Percentiles rank a stretch among this genome's conserved stretches.
phyloP scores from a whole-genome alignment of 2,797 vertebrate genomes.

The Bradypodion ventrale region DNA sequence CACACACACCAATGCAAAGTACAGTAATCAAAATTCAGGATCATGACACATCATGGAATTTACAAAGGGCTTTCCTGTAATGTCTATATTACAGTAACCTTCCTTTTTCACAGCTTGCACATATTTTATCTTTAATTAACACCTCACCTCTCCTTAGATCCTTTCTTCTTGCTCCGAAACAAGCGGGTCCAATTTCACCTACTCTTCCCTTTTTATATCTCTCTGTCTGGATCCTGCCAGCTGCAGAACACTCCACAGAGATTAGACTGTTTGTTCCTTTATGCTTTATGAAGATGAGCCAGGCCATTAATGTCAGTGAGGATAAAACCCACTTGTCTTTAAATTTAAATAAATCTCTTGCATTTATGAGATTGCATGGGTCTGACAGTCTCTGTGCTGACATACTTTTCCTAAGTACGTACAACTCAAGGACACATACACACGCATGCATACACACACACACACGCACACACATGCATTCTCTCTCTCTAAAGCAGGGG shows the following conservation, averaged over 20 bases:
- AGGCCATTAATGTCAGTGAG: constrained; percentile 60
- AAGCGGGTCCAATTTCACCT: neutral
- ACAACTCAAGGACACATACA: constrained; percentile 43
- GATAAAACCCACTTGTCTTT: constrained; percentile 59
- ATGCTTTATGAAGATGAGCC: constrained; percentile 63
- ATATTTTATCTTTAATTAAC: neutral
- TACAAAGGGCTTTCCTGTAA: neutral
- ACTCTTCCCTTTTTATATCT: neutral
- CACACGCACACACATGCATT: too few species aligned
- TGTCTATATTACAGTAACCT: neutral
- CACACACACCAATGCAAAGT: too few species aligned
- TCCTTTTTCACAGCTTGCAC: neutral
- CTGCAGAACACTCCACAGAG: constrained; percentile 33
- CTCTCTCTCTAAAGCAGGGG: too few species aligned
- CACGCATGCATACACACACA: too few species aligned
- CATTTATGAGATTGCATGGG: constrained; percentile 51
- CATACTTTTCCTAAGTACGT: constrained; percentile 36
- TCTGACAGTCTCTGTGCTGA: constrained; percentile 50
- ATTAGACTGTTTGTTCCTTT: constrained; percentile 42
- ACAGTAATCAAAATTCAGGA: neutral
- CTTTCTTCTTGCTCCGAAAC: neutral
- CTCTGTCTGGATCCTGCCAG: neutral
- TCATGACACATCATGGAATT: neutral
- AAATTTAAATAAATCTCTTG: constrained; percentile 65
- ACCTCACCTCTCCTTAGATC: neutral